Base-by-base conservation (phyloP, 1,140 invertebrate genomes). In the Lerema accius region DNA sequence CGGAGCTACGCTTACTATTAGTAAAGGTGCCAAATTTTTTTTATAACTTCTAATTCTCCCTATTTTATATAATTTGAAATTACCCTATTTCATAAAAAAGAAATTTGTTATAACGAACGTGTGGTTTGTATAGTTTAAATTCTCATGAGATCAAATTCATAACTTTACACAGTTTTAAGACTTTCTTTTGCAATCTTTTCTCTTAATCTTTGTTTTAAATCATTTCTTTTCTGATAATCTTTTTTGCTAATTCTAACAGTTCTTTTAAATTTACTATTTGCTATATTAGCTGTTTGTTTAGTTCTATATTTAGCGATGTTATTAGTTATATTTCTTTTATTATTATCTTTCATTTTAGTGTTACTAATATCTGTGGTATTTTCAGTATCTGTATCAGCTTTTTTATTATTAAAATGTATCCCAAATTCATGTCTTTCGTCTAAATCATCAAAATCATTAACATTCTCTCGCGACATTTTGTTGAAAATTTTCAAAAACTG, bases 401-500 rank as follows among this genome's bases (percentile, higher is more conserved):
- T 37, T 11, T 0, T 37, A 40, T 65, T 19, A n/a, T 26, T 10
- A 3, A 32, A 32, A 58, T 81, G 75, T 16, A 79, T 71, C 7
- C 85, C 85, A 48, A 78, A 87, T 26, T 83, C 82, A 0, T 49
- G 61, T 43, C 61, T 75, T 1, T 68, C 63, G 13, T 79, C 51
- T 26, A 86, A 65, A 75, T 85, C 82, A 5, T 71, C n/a, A 16
- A 86, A 86, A 72, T 83, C 75, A 0, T 81, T 76, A 0, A 86
- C 51, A 40, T 84, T 82, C 15, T 86, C 84, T 14, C 67, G 55
- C 0, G 70, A 61, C 72, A 89, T 84, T 71, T 78, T 81, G 42
- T 86, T 86, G 39, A 74, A 89, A 15, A 86, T 85, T 50, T 87
- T 89, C 17, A 89, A 51, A 65, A 89, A 89, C 16, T 87, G 84